A percentile compares a stretch with the other conserved stretches of the same genome.
Evolutionary conservation across 2,113 vertebrate genomes (phyloP).

Genomic region (Silurus meridionalis): DNA sequence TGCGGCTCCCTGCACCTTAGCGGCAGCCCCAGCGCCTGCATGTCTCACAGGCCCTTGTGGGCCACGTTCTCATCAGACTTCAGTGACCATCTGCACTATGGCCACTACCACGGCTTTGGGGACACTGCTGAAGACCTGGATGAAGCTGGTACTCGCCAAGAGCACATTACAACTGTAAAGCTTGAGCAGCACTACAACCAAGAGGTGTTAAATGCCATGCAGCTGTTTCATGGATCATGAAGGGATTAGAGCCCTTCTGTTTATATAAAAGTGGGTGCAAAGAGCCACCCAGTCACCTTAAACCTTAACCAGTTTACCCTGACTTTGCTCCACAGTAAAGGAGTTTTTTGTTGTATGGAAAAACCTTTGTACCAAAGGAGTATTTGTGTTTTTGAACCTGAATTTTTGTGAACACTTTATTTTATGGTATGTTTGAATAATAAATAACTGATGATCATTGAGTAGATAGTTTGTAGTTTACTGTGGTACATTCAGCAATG

Average conservation of each 20-base stretch:
- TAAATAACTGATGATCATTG: conserved; percentile 19
- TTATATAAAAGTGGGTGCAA: background rate
- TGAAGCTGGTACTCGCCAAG: conserved; percentile 71
- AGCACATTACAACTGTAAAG: conserved; percentile 73
- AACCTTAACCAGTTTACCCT: conserved; percentile 35
- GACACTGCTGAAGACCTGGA: conserved; percentile 94
- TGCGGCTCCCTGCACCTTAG: conserved; percentile 88
- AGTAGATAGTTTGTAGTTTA: conserved; percentile 8
- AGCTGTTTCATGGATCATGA: conserved; percentile 82
- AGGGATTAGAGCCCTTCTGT: conserved; percentile 25
- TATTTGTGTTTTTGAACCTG: conserved; percentile 35
- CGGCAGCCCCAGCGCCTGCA: conserved; percentile 80
- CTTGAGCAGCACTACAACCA: conserved; percentile 73
- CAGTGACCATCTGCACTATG: conserved; percentile 82
- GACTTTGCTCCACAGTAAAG: conserved; percentile 2
- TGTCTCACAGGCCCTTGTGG: conserved; percentile 75
- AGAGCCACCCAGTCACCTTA: conserved; percentile 43
- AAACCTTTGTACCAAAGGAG: conserved; percentile 60
- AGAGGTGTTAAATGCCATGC: conserved; percentile 73
- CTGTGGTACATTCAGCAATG: background rate
- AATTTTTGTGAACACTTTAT: conserved; percentile 29
- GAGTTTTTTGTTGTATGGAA: background rate
- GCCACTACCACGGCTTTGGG: conserved; percentile 93
- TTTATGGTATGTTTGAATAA: conserved; percentile 52
- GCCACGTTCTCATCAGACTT: conserved; percentile 61